Percentiles rank a stretch among this genome's conserved stretches.
phyloP scores from a whole-genome alignment of 2,888 invertebrate species.

The Drosophila ezoana region DNA sequence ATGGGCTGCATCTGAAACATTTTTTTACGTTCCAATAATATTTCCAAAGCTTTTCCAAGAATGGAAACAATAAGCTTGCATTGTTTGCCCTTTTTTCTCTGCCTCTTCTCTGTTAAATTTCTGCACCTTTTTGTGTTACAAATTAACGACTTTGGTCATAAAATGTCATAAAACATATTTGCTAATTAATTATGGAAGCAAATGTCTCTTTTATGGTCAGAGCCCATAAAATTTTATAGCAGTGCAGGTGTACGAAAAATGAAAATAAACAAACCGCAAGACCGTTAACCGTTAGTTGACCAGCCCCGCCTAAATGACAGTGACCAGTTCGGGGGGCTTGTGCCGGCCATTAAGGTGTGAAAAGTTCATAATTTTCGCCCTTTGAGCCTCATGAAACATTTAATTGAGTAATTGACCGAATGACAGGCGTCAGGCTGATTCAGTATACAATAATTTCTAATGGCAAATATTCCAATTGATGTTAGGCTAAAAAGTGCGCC shows the following conservation, averaged over 20 bases:
- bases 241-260: constrained; percentile 36
- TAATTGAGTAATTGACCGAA: constrained; percentile 27
- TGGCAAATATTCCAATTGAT: constrained; percentile 7
- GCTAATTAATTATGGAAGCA: constrained; percentile 66
- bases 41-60: constrained; percentile 1
- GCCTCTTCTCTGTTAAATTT: constrained; percentile 2
- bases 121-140: constrained; percentile 11
- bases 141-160: constrained; percentile 51
- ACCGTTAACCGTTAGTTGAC: constrained; percentile 29
- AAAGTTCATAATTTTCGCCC: constrained; percentile 47
- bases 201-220: constrained; percentile 49
- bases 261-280: constrained; percentile 19
- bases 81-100: not conserved
- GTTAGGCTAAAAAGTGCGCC: constrained; percentile 24
- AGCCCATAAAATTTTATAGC: constrained; percentile 57
- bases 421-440: not conserved
- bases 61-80: constrained; percentile 7
- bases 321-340: constrained; percentile 14
- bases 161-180: constrained; percentile 59
- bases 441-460: not conserved
- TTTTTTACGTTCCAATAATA: not conserved
- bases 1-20: not conserved
- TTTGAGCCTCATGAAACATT: constrained; percentile 21
- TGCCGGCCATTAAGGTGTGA: constrained; percentile 60
- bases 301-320: constrained; percentile 30